Base-by-base conservation (phyloP, 2,888 invertebrate species). In the Yponomeuta sedellus region DNA sequence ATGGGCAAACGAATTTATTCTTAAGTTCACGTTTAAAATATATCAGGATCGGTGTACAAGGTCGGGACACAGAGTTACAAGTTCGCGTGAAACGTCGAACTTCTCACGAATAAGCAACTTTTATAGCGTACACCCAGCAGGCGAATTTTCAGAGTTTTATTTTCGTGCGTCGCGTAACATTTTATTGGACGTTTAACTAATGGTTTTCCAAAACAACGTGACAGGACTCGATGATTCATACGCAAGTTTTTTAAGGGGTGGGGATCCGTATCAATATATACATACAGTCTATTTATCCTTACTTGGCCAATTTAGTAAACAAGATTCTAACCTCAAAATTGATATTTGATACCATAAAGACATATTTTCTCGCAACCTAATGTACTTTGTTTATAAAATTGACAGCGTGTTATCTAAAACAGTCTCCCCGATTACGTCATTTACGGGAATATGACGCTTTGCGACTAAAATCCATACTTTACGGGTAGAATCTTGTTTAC, bases 181-280 rank as follows among this genome's bases (percentile, higher is more conserved):
- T 82, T 83, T 82, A 83, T 83, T 81, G 76, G 78, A 78, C 81
- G 74, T 79, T 81, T 78, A 81, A 81, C 79, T 81, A 84, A 85
- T 83, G 82, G 81, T 79, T 80, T 78, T 74, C 76, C 77, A 79
- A 82, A 83, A 82, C 79, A 82, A 77, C 77, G 74, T 78, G 80
- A 79, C 81, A 81, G 74, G 71, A 77, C 74, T 76, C 76, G 75
- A 83, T 83, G 78, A 82, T 79, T 82, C 77, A 82, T 81, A 74
- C 70, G 70, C 70, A 73, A 71, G 71, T 74, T 75, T 75, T 78
- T 69, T 57, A 52, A 67, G 67, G 68, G 68, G 68, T 71, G 72
- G 68, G 70, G 71, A 71, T 67, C 69, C 65, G 64, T 67, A 67
- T 69, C 70, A 66, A 67, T 72, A 70, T 65, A 81, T 77, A n/a